Percentiles rank a stretch among this genome's conserved stretches.
phyloP scores from a whole-genome alignment of 30 jellyfish, hydroid and myxozoan genomes.

The Catostylus mosaicus region DNA sequence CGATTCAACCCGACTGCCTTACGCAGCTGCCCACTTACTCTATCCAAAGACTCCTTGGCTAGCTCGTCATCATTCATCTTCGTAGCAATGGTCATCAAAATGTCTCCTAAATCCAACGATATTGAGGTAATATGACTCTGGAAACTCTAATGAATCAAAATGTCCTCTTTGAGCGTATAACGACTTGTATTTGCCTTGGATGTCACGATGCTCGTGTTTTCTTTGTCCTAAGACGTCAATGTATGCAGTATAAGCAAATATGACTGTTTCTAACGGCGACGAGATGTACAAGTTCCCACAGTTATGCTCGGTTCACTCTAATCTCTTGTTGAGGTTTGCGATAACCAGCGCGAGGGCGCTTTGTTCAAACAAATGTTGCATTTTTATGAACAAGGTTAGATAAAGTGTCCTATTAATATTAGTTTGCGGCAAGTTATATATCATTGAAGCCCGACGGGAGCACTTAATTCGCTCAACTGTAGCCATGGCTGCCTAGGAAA shows the following conservation, averaged over 20 bases:
- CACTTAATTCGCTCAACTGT: too few species aligned
- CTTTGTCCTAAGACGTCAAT: conserved; percentile 23
- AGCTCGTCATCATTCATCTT: conserved; percentile 62
- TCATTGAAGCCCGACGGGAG: too few species aligned
- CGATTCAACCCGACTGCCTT: conserved; percentile 82
- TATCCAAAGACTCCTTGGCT: conserved; percentile 56
- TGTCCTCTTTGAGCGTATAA: not conserved
- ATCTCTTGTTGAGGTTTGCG: too few species aligned
- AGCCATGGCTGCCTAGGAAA: too few species aligned
- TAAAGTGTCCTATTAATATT: too few species aligned
- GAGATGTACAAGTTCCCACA: too few species aligned
- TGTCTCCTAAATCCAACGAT: not conserved
- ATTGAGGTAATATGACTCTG: not conserved
- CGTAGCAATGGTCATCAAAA: not conserved
- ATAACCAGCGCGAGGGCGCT: too few species aligned
- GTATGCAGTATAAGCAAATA: conserved; percentile 22
- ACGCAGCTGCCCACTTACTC: conserved; percentile 73
- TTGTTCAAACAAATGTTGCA: too few species aligned
- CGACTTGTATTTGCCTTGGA: not conserved
- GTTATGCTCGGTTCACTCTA: too few species aligned
- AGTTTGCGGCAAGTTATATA: too few species aligned
- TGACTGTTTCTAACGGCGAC: conserved; percentile 4
- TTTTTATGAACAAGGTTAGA: too few species aligned
- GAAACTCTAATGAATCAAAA: not conserved
- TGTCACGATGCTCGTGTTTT: not conserved